phyloP scores from a whole-genome alignment of 2,888 invertebrate genomes.

The Agapetus fuscipes region DNA sequence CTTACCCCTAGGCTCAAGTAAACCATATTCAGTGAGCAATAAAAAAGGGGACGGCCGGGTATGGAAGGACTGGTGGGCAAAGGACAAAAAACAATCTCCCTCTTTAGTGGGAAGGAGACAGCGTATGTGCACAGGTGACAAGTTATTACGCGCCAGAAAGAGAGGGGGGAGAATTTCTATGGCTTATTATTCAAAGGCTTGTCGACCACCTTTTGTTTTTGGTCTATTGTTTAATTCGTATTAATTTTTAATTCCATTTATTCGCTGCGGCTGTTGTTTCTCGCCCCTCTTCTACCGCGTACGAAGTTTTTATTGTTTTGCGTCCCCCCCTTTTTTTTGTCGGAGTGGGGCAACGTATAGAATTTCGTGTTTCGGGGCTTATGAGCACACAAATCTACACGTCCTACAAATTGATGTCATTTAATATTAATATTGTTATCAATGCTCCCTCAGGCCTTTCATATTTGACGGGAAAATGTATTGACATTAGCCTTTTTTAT shows the following conservation, averaged over 20 bases:
- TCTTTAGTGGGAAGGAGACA: neutral
- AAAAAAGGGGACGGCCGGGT: too few species aligned
- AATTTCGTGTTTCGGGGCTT: conserved; percentile 4
- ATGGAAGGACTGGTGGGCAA: too few species aligned
- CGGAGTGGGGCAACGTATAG: conserved; percentile 1
- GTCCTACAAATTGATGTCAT: too few species aligned
- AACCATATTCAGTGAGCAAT: too few species aligned
- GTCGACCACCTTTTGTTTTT: conserved; percentile 8
- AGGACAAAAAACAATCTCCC: too few species aligned
- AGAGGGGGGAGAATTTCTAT: neutral
- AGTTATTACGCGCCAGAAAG: neutral
- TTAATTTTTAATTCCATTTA: conserved; percentile 19
- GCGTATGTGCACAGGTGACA: neutral
- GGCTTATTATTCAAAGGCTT: neutral
- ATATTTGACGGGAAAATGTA: too few species aligned
- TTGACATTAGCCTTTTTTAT: too few species aligned
- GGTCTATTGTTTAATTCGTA: conserved; percentile 16
- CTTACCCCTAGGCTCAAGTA: too few species aligned
- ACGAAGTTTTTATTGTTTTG: conserved; percentile 1
- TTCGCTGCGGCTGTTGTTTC: conserved; percentile 6
- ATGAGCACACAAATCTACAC: too few species aligned
- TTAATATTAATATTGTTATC: too few species aligned
- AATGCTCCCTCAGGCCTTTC: too few species aligned
- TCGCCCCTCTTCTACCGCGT: conserved; percentile 5
- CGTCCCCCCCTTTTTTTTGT: conserved; percentile 1